Evolutionary conservation across 2,888 invertebrate genomes (phyloP).

Genomic region (Diaperis boleti): DNA sequence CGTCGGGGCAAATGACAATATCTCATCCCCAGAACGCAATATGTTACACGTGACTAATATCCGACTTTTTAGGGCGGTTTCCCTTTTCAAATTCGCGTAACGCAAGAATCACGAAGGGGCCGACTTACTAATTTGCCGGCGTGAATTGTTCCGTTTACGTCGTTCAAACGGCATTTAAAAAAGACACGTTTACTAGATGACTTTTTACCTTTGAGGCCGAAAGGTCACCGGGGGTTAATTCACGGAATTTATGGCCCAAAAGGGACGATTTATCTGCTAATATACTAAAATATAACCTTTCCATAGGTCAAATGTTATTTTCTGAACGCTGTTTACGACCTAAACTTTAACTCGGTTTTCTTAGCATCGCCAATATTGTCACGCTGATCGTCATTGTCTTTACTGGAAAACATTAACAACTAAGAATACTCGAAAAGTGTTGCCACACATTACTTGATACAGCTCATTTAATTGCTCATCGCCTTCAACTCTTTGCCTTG

Average conservation of each 20-base stretch:
- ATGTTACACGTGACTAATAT: conserved; percentile 47
- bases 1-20: conserved; percentile 33
- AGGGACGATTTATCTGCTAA: conserved; percentile 65
- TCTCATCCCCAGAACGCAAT: conserved; percentile 38
- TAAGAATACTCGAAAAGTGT: too few relatives aligned
- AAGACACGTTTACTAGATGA: conserved; percentile 54
- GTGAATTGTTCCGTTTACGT: conserved; percentile 40
- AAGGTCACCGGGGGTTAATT: conserved; percentile 65
- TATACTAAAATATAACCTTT: conserved; percentile 64
- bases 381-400: conserved; percentile 6
- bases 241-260: conserved; percentile 63
- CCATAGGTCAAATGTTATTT: conserved; percentile 60
- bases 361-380: conserved; percentile 21
- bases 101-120: conserved; percentile 40
- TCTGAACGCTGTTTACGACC: conserved; percentile 45
- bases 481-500: too few relatives aligned
- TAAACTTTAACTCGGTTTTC: conserved; percentile 28
- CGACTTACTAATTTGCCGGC: conserved; percentile 38
- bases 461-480: too few relatives aligned
- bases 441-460: too few relatives aligned
- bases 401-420: too few relatives aligned
- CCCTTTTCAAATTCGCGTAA: conserved; percentile 47
- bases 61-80: conserved; percentile 56
- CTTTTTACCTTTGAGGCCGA: conserved; percentile 63
- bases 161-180: conserved; percentile 55